Evolutionary conservation across 2,797 vertebrate genomes (phyloP), one percentile per base, ranked within the genome.

Genomic region (Dryobates pubescens): DNA sequence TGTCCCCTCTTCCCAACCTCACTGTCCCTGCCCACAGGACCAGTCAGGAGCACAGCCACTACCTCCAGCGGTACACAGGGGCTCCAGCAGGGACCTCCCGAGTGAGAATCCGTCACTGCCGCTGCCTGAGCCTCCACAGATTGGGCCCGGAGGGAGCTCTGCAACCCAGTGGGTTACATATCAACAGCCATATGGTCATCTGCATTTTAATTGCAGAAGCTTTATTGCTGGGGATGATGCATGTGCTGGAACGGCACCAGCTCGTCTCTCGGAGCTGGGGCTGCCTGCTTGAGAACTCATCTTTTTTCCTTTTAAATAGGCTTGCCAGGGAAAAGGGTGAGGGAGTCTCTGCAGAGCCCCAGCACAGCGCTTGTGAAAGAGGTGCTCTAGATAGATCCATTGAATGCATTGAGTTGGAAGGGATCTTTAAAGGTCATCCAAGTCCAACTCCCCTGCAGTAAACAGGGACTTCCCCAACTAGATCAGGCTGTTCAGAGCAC

Each of bases 151-250:
- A 86, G 79, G 80, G 89, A 94, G 80, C 68, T 86, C 89, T 88
- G 80, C 88, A 91, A 82, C 89, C 92, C 88, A 83, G 73, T 65
- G 89, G 87, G 89, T 91, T 89, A 64, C 74, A 27, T 57, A 92
- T 77, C 91, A 92, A 57, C 89, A 86, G 88, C 86, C 91, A 91
- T 86, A 96, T 94, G 93, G 95, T 95, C 80, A 94, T 92, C 88
- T 96, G 76, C 84, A 95, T 95, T 95, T 93, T 95, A 96, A 96
- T 82, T 91, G 88, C 88, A 93, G 82, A 63, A 91, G 91, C 86
- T 93, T 94, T 92, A 82, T 88, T 88, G 88, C 94, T 3, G 45
- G 77, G 89, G 80, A 95, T 94, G 93, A 95, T 95, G 86, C 84
- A 93, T 80, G 82, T 72, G 89, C 87, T 95, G 92, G 94, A 94